phyloP scores from a whole-genome alignment of 2,797 vertebrate genomes.

The Pachyuromys duprasi region DNA sequence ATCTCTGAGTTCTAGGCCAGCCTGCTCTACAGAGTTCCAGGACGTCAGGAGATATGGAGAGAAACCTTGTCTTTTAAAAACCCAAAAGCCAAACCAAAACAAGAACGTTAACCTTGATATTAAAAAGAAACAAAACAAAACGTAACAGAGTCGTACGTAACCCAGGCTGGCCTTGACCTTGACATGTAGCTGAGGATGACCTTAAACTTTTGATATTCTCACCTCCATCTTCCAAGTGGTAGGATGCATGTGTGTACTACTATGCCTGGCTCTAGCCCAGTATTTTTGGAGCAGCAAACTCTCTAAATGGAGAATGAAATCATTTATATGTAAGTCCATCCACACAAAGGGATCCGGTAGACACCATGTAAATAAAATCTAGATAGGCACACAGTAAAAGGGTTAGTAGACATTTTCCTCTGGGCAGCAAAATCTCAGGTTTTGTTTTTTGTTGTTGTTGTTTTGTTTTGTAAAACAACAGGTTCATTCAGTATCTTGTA shows the following conservation, averaged over 20 bases:
- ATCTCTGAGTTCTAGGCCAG: too few species aligned
- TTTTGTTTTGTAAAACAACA: not conserved
- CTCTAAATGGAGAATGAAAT: constrained; percentile 16
- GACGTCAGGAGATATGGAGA: not conserved
- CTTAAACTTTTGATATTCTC: not conserved
- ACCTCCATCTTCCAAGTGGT: not conserved
- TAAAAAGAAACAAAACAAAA: not conserved
- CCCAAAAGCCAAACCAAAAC: not conserved
- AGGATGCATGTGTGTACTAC: not conserved
- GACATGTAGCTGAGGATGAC: not conserved
- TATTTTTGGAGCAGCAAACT: constrained; percentile 13
- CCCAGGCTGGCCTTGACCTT: not conserved
- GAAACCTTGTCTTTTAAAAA: not conserved
- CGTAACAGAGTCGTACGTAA: not conserved
- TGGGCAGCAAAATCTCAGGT: not conserved
- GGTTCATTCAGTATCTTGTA: not conserved
- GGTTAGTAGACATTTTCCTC: not conserved
- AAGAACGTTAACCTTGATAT: not conserved
- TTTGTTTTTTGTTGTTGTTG: not conserved
- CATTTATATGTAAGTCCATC: not conserved
- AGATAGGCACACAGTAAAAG: not conserved
- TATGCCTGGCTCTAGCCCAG: not conserved
- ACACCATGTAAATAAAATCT: constrained; percentile 29
- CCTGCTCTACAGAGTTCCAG: not conserved
- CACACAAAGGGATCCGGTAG: not conserved